These are phyloP conservation scores for Acronicta aceris DNA, from an alignment of 2,888 invertebrate genomes.

Conservation along the genomic window DNA sequence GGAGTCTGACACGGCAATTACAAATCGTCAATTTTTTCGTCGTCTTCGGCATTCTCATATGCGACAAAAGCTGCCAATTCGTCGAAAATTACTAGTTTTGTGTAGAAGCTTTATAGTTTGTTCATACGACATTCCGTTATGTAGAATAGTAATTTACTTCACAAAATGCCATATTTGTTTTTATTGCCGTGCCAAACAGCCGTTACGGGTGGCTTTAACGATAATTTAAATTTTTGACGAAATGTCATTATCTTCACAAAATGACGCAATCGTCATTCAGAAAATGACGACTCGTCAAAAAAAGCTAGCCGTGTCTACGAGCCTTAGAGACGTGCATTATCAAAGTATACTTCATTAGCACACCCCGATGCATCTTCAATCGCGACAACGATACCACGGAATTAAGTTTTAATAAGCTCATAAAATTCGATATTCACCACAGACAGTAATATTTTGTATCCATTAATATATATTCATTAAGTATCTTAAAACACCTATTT, in stretches of 20 bases:
- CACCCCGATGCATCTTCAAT: constrained; percentile 62
- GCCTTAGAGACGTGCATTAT: constrained; percentile 74
- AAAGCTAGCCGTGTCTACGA: background rate
- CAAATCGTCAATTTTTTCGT: background rate
- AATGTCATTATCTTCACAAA: background rate
- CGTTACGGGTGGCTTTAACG: background rate
- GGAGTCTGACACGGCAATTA: constrained; percentile 31
- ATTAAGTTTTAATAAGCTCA: constrained; percentile 88
- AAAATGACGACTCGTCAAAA: background rate
- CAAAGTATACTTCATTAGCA: constrained; percentile 69
- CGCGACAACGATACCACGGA: constrained; percentile 76
- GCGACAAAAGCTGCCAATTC: background rate
- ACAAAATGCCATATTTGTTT: background rate
- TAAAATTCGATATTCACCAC: constrained; percentile 89
- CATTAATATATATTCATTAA: constrained; percentile 68
- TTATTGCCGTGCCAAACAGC: background rate
- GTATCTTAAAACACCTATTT: constrained; percentile 80
- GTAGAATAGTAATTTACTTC: too few relatives aligned
- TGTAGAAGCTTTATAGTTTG: background rate
- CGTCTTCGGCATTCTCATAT: background rate
- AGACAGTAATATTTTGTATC: constrained; percentile 83
- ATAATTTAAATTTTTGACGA: background rate
- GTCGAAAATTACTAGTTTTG: background rate
- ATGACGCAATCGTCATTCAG: background rate
- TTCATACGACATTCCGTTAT: too few relatives aligned